Evolutionary conservation across 1,140 invertebrate species (phyloP), one percentile per base, ranked within the genome.

Genomic region (Thrips palmi): DNA sequence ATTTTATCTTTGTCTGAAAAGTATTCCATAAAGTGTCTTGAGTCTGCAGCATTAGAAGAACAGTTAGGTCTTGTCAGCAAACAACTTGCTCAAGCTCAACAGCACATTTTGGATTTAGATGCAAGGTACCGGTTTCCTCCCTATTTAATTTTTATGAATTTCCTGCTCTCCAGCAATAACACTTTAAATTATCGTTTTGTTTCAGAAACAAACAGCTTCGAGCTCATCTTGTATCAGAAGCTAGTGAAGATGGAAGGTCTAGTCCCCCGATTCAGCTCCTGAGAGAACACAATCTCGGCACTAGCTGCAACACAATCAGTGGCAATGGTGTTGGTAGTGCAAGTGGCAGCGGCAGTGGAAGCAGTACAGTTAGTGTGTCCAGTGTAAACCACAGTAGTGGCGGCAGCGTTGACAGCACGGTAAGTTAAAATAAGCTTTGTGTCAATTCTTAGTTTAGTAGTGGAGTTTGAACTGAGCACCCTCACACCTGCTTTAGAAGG

Each of bases 21-120:
- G 50, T 87, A 91, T 57, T 88, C 85, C 1, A 71, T 82, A 7
- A 92, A 91, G 55, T 91, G 87, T 58, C 70, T 91, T 31, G 85
- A 92, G 55, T 81, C 82, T 10, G 81, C 84, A 1, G 71, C 77
- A 15, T 56, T 89, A 27, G 82, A 88, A 50, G 84, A 89, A 55
- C 75, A 84, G 52, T 64, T 89, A 17, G 71, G 77, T 34, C 58
- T 65, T 20, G 65, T 81, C 36, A 76, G 70, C n/a, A 71, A 75
- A 45, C 78, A 84, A 56, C 57, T 87, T 15, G 63, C 73, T 39
- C 75, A 83, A 45, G 78, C 81, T 25, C 78, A 82, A 52, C 75
- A 80, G 48, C 74, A 77, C 49, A 76, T 80, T 47, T 63, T 77
- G 58, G 76, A 83, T 52, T 53, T 84, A 28, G 79, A 86, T 57